Conservation (phyloP, 2,888 invertebrate species). For the Acrobasis consociella region DNA sequence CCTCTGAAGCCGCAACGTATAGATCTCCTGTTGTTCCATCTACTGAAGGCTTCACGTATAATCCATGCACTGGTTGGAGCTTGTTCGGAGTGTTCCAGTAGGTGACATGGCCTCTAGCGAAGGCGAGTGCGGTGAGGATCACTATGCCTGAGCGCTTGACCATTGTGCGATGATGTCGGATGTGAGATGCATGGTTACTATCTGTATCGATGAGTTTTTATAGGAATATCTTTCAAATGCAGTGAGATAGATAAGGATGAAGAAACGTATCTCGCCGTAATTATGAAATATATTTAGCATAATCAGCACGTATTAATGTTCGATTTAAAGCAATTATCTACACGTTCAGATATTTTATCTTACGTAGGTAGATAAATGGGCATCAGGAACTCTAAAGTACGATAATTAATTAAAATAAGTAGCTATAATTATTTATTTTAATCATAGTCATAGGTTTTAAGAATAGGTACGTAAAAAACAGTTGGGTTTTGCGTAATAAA, state of each 20-base stretch:
- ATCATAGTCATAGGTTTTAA: no score
- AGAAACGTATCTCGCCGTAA: conserved; percentile 1
- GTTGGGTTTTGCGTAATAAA: no score
- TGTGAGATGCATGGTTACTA: conserved; percentile 13
- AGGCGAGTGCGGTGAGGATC: conserved; percentile 30
- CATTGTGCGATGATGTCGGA: conserved; percentile 30
- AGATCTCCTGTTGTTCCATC: conserved; percentile 73
- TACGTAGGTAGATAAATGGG: background rate
- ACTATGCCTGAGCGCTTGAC: conserved; percentile 27
- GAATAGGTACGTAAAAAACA: no score
- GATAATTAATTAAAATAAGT: no score
- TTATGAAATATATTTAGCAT: conserved; percentile 12
- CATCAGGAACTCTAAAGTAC: background rate
- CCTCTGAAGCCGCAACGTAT: conserved; percentile 74
- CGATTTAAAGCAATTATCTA: conserved; percentile 12
- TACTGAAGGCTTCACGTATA: conserved; percentile 68
- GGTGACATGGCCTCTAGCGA: conserved; percentile 43
- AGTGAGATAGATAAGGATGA: conserved; percentile 7
- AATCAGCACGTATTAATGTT: conserved; percentile 30
- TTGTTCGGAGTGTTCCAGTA: conserved; percentile 50
- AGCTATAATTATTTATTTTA: no score
- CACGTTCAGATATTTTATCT: conserved; percentile 4
- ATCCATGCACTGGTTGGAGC: conserved; percentile 69
- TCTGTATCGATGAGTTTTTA: conserved; percentile 10
- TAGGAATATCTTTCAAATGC: conserved; percentile 8